A percentile compares a stretch with the other conserved stretches of the same genome.
Conservation (phyloP, 2,888 invertebrate genomes). For the Perizoma affinitatum region DNA sequence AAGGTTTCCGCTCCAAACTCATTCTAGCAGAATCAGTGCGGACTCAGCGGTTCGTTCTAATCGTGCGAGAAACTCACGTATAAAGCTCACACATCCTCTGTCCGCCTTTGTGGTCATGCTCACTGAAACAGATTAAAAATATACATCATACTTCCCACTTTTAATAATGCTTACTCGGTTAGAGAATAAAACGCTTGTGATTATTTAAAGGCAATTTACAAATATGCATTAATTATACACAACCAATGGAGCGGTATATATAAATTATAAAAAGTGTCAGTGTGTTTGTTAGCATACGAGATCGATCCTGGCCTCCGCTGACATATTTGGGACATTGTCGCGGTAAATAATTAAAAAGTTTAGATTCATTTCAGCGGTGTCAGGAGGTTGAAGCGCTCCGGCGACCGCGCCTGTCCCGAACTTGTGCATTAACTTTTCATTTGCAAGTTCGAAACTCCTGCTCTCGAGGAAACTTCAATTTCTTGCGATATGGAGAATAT, state of each 20-base stretch:
- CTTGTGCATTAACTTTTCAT: slow-evolving; percentile 79
- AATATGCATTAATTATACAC: slow-evolving; percentile 33
- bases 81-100: slow-evolving; percentile 42
- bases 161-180: slow-evolving; percentile 47
- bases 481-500: slow-evolving; percentile 55
- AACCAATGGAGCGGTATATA: slow-evolving; percentile 27
- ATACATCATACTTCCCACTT: slow-evolving; percentile 38
- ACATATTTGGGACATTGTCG: slow-evolving; percentile 57
- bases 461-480: slow-evolving; percentile 61
- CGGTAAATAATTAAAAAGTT: slow-evolving; percentile 72
- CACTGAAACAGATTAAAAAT: slow-evolving; percentile 46
- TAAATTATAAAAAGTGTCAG: slow-evolving; percentile 36
- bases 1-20: slow-evolving; percentile 28
- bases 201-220: slow-evolving; percentile 21
- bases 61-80: slow-evolving; percentile 47
- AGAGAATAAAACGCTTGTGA: slow-evolving; percentile 39
- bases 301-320: slow-evolving; percentile 39
- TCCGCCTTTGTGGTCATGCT: slow-evolving; percentile 40
- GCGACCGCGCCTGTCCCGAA: slow-evolving; percentile 67
- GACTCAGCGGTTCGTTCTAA: slow-evolving; percentile 50
- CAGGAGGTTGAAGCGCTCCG: slow-evolving; percentile 59
- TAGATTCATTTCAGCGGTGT: slow-evolving; percentile 62
- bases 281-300: slow-evolving; percentile 33
- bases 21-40: slow-evolving; percentile 46
- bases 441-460: slow-evolving; percentile 69